Conservation (phyloP, 1,140 invertebrate species). For the Brachionus manjavacas region DNA sequence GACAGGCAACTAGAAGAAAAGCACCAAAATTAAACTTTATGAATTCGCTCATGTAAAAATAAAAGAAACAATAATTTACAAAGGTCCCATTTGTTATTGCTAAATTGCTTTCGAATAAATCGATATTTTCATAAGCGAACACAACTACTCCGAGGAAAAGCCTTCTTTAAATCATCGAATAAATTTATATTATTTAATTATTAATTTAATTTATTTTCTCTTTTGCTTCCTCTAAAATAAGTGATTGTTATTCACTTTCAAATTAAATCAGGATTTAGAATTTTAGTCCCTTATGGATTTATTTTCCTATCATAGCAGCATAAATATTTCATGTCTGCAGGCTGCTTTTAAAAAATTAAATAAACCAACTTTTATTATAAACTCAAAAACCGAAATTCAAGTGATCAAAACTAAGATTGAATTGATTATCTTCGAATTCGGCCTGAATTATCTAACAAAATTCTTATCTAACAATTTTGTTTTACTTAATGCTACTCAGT, state of each 20-base stretch:
- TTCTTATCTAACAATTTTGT: too few relatives aligned
- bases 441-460: too few relatives aligned
- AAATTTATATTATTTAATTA: constrained; percentile 16
- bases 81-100: neutral
- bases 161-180: constrained; percentile 10
- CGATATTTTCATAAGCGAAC: neutral
- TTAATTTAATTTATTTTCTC: constrained; percentile 12
- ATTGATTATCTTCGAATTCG: neutral
- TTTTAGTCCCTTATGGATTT: neutral
- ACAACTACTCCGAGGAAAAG: neutral
- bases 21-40: constrained; percentile 4
- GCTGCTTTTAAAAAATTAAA: neutral
- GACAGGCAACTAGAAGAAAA: neutral
- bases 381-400: neutral
- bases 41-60: neutral
- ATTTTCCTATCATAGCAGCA: neutral
- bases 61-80: neutral
- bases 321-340: neutral
- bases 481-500: neutral
- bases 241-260: neutral
- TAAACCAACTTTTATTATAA: neutral
- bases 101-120: constrained; percentile 15
- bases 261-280: constrained; percentile 8
- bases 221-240: constrained; percentile 14
- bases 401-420: neutral